phyloP scores from a whole-genome alignment of 2,888 invertebrate genomes.

The Drosophila hamatofila region DNA sequence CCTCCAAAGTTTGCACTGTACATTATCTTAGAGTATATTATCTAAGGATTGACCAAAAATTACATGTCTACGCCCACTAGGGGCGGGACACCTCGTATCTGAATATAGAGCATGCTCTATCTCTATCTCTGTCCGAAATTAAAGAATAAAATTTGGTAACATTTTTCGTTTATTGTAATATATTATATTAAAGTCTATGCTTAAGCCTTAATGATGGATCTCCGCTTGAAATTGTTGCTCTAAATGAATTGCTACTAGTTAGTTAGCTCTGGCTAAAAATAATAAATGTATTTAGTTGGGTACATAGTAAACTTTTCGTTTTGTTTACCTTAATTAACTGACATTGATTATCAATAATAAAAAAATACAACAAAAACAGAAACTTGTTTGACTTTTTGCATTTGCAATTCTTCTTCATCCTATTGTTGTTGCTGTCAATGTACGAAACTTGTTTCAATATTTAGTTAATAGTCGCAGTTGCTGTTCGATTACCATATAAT shows the following conservation, averaged over 20 bases:
- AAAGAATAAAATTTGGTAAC: background rate
- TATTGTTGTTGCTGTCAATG: slow-evolving; percentile 42
- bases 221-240: background rate
- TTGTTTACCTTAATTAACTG: slow-evolving; percentile 53
- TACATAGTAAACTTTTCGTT: background rate
- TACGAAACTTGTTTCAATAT: slow-evolving; percentile 66
- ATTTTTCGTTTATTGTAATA: background rate
- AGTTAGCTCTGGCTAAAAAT: no score
- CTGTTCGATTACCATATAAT: slow-evolving; percentile 57
- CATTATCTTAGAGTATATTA: no score
- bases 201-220: slow-evolving; percentile 1
- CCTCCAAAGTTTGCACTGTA: no score
- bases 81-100: no score
- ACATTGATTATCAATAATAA: slow-evolving; percentile 66
- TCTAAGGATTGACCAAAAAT: no score
- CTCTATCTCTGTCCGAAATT: background rate
- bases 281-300: background rate
- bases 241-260: background rate
- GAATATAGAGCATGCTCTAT: no score
- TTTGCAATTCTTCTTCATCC: slow-evolving; percentile 37
- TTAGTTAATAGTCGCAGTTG: slow-evolving; percentile 32
- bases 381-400: slow-evolving; percentile 34
- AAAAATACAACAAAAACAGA: background rate
- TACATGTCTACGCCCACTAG: no score
- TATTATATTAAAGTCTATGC: background rate